Base-by-base conservation (phyloP, 2,113 vertebrate species). In the Poecilia latipinna region DNA sequence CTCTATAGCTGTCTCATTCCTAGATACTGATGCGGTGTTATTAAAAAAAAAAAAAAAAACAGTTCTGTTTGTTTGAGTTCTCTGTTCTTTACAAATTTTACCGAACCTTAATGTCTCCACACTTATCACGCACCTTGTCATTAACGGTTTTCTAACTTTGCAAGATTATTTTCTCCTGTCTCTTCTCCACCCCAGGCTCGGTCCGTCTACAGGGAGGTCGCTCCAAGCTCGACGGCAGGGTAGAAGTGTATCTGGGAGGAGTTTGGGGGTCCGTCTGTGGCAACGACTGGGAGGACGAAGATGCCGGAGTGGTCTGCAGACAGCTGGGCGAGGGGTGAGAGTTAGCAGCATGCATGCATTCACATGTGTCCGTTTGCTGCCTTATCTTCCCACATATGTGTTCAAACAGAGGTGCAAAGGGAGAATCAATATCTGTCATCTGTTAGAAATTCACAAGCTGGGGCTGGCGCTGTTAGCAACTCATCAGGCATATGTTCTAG, bases 281-380 rank as follows among this genome's bases (percentile, higher is more conserved):
- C 69, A 93, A 90, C 32, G 88, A 92, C 24, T 97, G 96, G 96
- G 95, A 94, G 44, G 93, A 96, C 32, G 85, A 91, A 44, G 95
- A 95, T 3, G 96, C 96, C 0, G 86, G 94, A 3, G 96, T 98
- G 3, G 62, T 96, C 64, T 97, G 96, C 89, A 95, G 93, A 77
- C 96, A 97, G 83, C 95, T 97, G 90, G 95, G 95, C 68, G 94
- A 93, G 65, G 94, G 96, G 96, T 97, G 94, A 96, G 73, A n/a
- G 94, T 61, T 84, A 77, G 48, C 24, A 39, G 74, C 35, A 37
- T 37, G 28, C 64, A 72, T 13, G 67, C 5, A 65, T 67, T 68
- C 77, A 73, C 60, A 54, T 57, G 48, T 32, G 26, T 48, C 31
- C 61, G 24, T 73, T 35, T 68, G 3, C 26, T 32, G 67, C 64